Conservation (phyloP, 2,113 vertebrate genomes). For the Puffinus mauretanicus region DNA sequence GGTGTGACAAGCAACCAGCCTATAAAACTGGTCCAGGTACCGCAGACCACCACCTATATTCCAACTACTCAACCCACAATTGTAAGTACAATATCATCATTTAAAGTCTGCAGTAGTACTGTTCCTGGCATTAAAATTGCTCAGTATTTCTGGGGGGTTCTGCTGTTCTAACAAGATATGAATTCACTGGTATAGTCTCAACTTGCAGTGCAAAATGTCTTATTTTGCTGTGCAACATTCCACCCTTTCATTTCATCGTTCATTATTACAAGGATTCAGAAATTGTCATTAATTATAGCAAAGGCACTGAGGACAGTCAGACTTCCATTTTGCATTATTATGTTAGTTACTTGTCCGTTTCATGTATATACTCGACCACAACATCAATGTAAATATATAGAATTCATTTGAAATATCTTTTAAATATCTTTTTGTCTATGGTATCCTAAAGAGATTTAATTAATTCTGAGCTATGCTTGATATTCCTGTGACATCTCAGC, state of each 20-base stretch:
- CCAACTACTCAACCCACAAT: constrained; percentile 73
- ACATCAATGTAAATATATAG: constrained; percentile 47
- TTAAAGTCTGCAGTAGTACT: constrained; percentile 15
- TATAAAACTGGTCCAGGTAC: constrained; percentile 74
- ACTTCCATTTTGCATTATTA: background rate
- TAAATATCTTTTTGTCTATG: constrained; percentile 51
- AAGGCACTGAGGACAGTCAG: constrained; percentile 2
- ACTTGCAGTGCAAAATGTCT: constrained; percentile 58
- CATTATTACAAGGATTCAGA: background rate
- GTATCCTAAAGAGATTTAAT: constrained; percentile 44
- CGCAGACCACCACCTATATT: constrained; percentile 72
- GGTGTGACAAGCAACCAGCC: constrained; percentile 74
- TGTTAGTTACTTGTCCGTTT: background rate
- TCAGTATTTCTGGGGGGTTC: constrained; percentile 35
- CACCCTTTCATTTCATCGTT: constrained; percentile 15
- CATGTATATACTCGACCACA: constrained; percentile 42
- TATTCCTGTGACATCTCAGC: constrained; percentile 53
- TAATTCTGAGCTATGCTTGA: constrained; percentile 44
- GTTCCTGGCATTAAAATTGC: constrained; percentile 50
- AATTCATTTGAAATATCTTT: constrained; percentile 43
- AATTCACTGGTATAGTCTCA: constrained; percentile 64
- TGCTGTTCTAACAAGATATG: constrained; percentile 48
- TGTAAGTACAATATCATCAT: constrained; percentile 66
- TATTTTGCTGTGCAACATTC: constrained; percentile 62
- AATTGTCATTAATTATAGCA: background rate